A percentile compares a stretch with the other conserved stretches of the same genome.
Conservation (phyloP, 2,888 invertebrate species). For the Drosophila mettleri region DNA sequence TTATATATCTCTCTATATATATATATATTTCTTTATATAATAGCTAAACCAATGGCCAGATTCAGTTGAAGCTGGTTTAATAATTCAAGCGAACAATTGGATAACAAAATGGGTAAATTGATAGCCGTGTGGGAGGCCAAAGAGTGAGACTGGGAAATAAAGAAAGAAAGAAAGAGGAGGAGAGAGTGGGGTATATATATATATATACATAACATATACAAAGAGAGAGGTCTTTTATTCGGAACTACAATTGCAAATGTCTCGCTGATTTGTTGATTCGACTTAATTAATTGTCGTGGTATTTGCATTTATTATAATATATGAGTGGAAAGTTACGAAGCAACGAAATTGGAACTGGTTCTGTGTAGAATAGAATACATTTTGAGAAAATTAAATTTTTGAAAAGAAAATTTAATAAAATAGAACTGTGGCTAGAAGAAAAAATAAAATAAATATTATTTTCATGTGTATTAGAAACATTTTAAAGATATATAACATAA, state of each 20-base stretch:
- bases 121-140: conserved; percentile 14
- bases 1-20: background rate
- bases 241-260: conserved; percentile 20
- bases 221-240: conserved; percentile 14
- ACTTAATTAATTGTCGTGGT: conserved; percentile 39
- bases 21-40: conserved; percentile 32
- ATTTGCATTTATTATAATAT: conserved; percentile 22
- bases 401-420: background rate
- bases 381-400: background rate
- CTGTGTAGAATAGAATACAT: background rate
- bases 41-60: conserved; percentile 22
- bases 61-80: conserved; percentile 44
- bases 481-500: background rate
- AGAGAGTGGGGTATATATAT: no score
- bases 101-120: conserved; percentile 49
- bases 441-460: background rate
- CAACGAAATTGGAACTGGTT: conserved; percentile 11
- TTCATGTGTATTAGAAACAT: no score
- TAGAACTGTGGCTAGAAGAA: background rate
- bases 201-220: no score
- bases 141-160: background rate
- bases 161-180: background rate
- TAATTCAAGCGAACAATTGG: conserved; percentile 53
- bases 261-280: conserved; percentile 35
- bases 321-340: conserved; percentile 10